Evolutionary conservation across 2,113 vertebrate species (phyloP).

Genomic region (Corythoichthys haematopterus): DNA sequence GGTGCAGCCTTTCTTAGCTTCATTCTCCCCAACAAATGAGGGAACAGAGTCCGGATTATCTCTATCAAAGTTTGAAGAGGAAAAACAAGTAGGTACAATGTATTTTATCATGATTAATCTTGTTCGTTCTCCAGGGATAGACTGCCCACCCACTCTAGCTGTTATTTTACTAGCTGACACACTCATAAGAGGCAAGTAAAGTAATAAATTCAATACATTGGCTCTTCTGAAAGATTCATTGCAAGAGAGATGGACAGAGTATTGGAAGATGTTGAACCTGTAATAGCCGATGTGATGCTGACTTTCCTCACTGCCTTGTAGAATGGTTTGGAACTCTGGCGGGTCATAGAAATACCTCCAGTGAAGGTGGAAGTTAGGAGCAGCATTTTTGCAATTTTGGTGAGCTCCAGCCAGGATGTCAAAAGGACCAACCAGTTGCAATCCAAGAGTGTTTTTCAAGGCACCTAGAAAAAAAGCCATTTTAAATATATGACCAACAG

Average conservation of each 20-base stretch:
- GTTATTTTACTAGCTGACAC: neutral
- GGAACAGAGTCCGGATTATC: constrained; percentile 88
- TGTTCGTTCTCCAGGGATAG: neutral
- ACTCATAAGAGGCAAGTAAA: neutral
- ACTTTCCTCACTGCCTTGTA: constrained; percentile 76
- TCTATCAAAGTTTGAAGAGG: constrained; percentile 58
- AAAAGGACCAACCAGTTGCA: constrained; percentile 89
- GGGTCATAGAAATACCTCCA: constrained; percentile 97
- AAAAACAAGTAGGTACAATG: constrained; percentile 1
- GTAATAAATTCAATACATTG: neutral
- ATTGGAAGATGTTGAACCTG: constrained; percentile 71
- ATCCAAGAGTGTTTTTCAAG: constrained; percentile 76
- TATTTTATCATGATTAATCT: neutral
- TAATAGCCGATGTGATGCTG: constrained; percentile 95
- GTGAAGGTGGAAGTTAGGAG: constrained; percentile 83
- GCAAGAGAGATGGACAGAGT: neutral
- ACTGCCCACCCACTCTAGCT: neutral
- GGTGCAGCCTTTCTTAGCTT: constrained; percentile 83
- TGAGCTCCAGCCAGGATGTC: constrained; percentile 89
- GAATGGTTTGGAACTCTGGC: constrained; percentile 92
- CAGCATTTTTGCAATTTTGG: constrained; percentile 66
- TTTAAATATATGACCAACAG: neutral
- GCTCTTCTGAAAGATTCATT: neutral
- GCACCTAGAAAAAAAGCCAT: constrained; percentile 69
- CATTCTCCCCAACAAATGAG: constrained; percentile 85